Conservation (phyloP, 2,113 vertebrate species). For the Sminthopsis crassicaudata region DNA sequence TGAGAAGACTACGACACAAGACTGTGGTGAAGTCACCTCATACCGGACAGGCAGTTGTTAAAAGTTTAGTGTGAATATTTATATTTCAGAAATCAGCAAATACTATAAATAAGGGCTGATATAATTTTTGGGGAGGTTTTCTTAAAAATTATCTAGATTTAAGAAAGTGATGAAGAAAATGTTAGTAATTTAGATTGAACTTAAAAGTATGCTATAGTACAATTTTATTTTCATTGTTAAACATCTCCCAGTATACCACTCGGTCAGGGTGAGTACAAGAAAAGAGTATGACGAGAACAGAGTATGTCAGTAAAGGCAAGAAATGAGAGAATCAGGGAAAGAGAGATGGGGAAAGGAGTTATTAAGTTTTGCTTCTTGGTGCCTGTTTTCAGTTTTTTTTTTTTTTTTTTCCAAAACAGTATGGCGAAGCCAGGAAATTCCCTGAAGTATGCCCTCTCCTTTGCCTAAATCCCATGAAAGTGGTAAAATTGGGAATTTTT, state of each 20-base stretch:
- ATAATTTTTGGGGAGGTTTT: neutral
- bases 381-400: neutral
- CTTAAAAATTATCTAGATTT: neutral
- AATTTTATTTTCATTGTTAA: neutral
- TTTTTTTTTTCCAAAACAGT: neutral
- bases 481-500: neutral
- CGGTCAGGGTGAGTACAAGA: neutral
- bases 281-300: neutral
- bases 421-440: slow-evolving; percentile 25
- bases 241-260: neutral
- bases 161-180: neutral
- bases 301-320: neutral
- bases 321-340: neutral
- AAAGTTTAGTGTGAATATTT: neutral
- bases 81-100: neutral
- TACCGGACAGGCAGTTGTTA: neutral
- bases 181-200: neutral
- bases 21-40: neutral
- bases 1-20: neutral
- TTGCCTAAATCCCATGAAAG: neutral
- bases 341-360: neutral
- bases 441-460: neutral
- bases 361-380: neutral
- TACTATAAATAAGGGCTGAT: neutral
- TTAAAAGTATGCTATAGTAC: neutral